These are phyloP conservation scores for Pandemis heparana DNA, from an alignment of 2,888 invertebrate species.

Conservation along the genomic window DNA sequence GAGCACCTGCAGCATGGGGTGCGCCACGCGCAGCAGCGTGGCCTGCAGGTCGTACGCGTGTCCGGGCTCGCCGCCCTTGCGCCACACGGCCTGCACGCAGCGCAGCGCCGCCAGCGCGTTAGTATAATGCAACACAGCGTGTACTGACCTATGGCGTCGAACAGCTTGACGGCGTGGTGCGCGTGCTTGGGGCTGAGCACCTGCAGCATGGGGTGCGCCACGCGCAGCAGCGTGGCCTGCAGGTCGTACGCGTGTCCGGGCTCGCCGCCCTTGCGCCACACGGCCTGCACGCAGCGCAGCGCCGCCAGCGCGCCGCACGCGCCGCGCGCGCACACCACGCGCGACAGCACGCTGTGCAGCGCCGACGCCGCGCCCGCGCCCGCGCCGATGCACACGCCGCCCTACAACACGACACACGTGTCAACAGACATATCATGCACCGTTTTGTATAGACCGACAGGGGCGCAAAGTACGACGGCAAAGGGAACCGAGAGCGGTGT, in stretches of 20 bases:
- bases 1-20: conserved; percentile 89
- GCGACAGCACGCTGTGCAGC: conserved; percentile 69
- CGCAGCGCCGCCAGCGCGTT: conserved; percentile 65
- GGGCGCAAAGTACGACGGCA: no score
- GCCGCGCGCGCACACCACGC: conserved; percentile 71
- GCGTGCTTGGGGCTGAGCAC: conserved; percentile 87
- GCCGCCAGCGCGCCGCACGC: conserved; percentile 61
- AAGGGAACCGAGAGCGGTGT: no score
- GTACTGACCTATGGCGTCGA: conserved; percentile 85
- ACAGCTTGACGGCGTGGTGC: conserved; percentile 89
- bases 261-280: conserved; percentile 89
- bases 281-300: conserved; percentile 81
- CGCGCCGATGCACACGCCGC: conserved; percentile 70
- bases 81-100: conserved; percentile 88
- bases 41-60: conserved; percentile 59
- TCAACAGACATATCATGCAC: no score
- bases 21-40: conserved; percentile 88
- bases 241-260: conserved; percentile 61
- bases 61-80: conserved; percentile 86
- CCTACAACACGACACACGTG: conserved; percentile 53
- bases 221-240: conserved; percentile 86
- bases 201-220: conserved; percentile 89
- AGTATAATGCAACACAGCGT: no score
- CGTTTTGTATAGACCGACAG: no score
- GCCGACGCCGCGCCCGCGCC: conserved; percentile 74